Evolutionary conservation across 2,797 vertebrate species (phyloP), one percentile per base, ranked within the genome.

Genomic region (Arnoldichthys spilopterus): DNA sequence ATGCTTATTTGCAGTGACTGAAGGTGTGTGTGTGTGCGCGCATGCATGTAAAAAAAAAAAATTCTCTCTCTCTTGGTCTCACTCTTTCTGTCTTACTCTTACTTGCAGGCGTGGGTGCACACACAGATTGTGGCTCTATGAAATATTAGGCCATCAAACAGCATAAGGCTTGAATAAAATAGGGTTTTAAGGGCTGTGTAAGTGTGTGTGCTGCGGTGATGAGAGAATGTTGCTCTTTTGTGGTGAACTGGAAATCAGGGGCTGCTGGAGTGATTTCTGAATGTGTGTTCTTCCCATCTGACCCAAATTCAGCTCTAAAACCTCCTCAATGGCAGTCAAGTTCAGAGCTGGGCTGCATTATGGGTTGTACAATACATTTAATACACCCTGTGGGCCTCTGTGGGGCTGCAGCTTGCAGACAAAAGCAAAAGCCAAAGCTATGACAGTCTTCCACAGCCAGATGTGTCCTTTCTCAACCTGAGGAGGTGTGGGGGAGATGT

Each of bases 181-280:
- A 15, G 49, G 13, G 11, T 0, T 67, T 67, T 26, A 0, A 28
- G 40, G 43, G 18, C 1, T 63, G 61, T 63, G 16, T 69, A 47
- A 32, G 67, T 70, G 43, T 47, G 37, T 63, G 72, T 74, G 72
- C 69, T 72, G 69, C 13, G 32, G 69, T 72, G 30, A 72, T 34
- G 28, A 70, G 67, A 69, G 51, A 72, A 72, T 72, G 69, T 54
- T 56, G 51, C 51, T 72, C 51, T 72, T 53, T 56, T 56, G 69
- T 54, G 30, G 51, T 72, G 45, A 70, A 34, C 30, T 56, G 32
- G 20, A 40, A 70, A 70, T n/a, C n/a, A 30, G 20, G 26, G 16
- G 16, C 2, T 28, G 18, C 18, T 32, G 49, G 28, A 70, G 45
- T 70, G 47, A 30, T 6, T 51, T 53, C 28, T 70, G 45, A 18